Conservation (phyloP, 2,113 vertebrate genomes). For the Haemorhous mexicanus region DNA sequence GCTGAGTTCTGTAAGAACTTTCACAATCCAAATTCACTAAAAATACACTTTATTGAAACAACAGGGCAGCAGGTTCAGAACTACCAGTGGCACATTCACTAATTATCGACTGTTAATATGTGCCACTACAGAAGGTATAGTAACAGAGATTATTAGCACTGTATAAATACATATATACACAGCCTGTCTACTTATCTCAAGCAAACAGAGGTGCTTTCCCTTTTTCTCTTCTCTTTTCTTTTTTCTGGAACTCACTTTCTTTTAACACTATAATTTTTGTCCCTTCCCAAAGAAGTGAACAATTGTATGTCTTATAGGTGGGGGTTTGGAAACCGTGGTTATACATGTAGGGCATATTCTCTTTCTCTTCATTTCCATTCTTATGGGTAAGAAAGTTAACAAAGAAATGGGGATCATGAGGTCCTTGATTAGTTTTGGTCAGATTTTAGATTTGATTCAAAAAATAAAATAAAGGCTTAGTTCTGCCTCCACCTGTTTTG, state of each 20-base stretch:
- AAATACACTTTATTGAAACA: neutral
- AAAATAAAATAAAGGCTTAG: neutral
- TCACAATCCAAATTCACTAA: neutral
- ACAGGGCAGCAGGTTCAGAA: neutral
- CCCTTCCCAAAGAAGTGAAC: neutral
- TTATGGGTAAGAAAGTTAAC: neutral
- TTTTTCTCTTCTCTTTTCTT: neutral
- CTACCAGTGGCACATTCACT: neutral
- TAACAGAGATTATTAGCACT: neutral
- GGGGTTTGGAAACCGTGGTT: neutral
- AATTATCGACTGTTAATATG: neutral
- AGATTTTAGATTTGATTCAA: neutral
- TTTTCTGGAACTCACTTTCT: neutral
- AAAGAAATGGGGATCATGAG: too few relatives aligned
- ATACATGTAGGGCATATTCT: neutral
- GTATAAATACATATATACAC: too few relatives aligned
- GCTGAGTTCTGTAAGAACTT: neutral
- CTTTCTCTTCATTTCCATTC: neutral
- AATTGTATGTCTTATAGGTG: fast-evolving
- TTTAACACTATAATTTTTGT: neutral
- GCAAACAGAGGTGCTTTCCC: neutral
- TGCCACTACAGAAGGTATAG: neutral
- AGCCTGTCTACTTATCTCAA: neutral
- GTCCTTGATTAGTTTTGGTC: fast-evolving
- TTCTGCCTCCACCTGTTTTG: neutral